phyloP scores from a whole-genome alignment of 2,113 vertebrate species.

The Panthera leo region DNA sequence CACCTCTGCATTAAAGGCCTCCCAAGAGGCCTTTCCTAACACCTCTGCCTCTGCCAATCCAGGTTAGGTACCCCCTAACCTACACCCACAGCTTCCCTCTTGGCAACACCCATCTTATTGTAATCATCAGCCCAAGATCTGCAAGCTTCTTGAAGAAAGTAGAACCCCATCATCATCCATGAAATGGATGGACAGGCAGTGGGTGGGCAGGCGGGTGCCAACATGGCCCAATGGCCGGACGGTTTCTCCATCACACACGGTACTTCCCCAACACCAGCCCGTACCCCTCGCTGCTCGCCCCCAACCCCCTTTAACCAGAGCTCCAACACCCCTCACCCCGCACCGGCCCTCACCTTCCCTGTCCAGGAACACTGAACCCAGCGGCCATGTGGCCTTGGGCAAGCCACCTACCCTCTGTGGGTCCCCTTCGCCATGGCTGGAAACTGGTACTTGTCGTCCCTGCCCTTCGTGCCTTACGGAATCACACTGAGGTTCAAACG shows the following conservation, averaged over 20 bases:
- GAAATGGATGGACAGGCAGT: fast-evolving
- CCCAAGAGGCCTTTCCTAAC: background rate
- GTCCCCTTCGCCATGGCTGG: background rate
- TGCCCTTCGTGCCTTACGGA: background rate
- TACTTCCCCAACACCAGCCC: background rate
- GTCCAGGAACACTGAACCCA: background rate
- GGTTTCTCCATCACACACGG: background rate
- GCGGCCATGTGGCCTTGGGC: background rate
- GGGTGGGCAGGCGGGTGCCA: too few relatives aligned
- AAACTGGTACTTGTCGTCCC: background rate
- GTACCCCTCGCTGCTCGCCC: background rate
- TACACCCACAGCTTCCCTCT: background rate
- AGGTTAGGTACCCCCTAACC: background rate
- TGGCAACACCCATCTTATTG: background rate
- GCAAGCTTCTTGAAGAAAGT: background rate
- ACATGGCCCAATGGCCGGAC: background rate
- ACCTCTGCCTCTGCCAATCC: too few relatives aligned
- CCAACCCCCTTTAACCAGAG: background rate
- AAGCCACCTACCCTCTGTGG: background rate
- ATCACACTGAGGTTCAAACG: background rate
- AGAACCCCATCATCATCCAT: background rate
- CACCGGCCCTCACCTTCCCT: background rate
- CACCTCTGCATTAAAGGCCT: background rate
- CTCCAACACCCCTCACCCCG: too few relatives aligned
- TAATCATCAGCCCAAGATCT: background rate